These are phyloP conservation scores for Melanotaenia nigrans DNA, from an alignment of 2,797 vertebrate genomes.

Conservation along the genomic window DNA sequence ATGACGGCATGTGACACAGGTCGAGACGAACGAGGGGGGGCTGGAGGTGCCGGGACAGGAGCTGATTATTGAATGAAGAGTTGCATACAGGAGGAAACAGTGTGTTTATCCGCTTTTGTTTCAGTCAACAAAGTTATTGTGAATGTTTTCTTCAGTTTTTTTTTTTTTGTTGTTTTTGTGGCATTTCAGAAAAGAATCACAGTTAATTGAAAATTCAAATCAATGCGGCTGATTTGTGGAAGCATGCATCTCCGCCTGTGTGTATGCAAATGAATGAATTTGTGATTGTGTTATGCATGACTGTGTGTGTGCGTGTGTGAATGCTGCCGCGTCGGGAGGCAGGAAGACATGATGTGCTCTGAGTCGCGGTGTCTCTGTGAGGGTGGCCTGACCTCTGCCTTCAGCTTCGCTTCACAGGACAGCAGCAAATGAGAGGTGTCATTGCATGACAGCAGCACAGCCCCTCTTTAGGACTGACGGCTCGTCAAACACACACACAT, in stretches of 20 bases:
- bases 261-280: constrained; percentile 8
- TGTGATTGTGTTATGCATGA: constrained; percentile 26
- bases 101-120: constrained; percentile 15
- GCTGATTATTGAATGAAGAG: constrained; percentile 34
- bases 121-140: constrained; percentile 19
- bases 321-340: constrained; percentile 31
- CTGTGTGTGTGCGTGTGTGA: constrained; percentile 12
- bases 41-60: constrained; percentile 9
- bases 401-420: constrained; percentile 77
- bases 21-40: constrained; percentile 62
- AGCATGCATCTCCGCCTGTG: constrained; percentile 16
- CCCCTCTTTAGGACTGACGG: constrained; percentile 70
- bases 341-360: constrained; percentile 69
- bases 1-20: constrained; percentile 78
- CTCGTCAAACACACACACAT: constrained; percentile 28
- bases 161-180: neutral
- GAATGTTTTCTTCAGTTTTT: neutral
- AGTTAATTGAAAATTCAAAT: constrained; percentile 30
- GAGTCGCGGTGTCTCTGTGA: constrained; percentile 69
- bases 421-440: constrained; percentile 81
- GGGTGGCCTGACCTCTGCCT: constrained; percentile 80
- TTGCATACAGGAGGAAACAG: constrained; percentile 11
- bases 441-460: constrained; percentile 71
- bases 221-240: constrained; percentile 22
- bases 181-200: neutral